These are phyloP conservation scores for Drosophila asahinai DNA, from an alignment of 1,140 invertebrate species.

Conservation along the genomic window DNA sequence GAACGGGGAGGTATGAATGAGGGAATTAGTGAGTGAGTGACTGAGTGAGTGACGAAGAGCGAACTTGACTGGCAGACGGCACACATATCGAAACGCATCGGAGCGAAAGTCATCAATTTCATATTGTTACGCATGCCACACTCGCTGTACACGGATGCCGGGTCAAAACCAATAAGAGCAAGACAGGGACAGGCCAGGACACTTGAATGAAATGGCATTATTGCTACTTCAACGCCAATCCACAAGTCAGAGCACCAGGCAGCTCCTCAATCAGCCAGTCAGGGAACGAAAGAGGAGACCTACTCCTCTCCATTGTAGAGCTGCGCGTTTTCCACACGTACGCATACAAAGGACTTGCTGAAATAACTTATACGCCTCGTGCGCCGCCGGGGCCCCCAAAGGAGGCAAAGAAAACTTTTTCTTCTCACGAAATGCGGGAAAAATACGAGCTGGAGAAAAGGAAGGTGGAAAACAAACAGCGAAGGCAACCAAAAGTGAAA, in stretches of 20 bases:
- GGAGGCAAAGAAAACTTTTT: slow-evolving; percentile 63
- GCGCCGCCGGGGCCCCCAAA: slow-evolving; percentile 48
- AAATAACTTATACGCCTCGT: slow-evolving; percentile 83
- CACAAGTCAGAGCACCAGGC: slow-evolving; percentile 31
- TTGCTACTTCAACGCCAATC: slow-evolving; percentile 79
- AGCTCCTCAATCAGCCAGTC: slow-evolving; percentile 73
- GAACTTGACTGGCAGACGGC: slow-evolving; percentile 54
- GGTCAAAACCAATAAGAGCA: slow-evolving; percentile 72
- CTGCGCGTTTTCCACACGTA: slow-evolving; percentile 79
- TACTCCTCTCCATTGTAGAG: slow-evolving; percentile 6
- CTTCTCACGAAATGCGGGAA: slow-evolving; percentile 26
- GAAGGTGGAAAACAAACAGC: slow-evolving; percentile 52
- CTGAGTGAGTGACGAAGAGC: slow-evolving; percentile 33
- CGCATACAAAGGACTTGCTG: slow-evolving; percentile 81
- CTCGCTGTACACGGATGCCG: slow-evolving; percentile 8
- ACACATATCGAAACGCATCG: slow-evolving; percentile 77
- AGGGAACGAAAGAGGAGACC: not conserved
- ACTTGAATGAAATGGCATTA: slow-evolving; percentile 82
- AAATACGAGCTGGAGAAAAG: not conserved
- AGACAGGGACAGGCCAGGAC: slow-evolving; percentile 54
- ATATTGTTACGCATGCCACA: slow-evolving; percentile 83
- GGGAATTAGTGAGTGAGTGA: slow-evolving; percentile 47
- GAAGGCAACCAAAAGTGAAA: slow-evolving; percentile 70
- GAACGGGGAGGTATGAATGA: slow-evolving; percentile 33
- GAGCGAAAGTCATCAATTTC: slow-evolving; percentile 83